Percentiles rank a stretch among this genome's conserved stretches.
Conservation (phyloP, 2,797 vertebrate species). For the Harpagifer antarcticus region DNA sequence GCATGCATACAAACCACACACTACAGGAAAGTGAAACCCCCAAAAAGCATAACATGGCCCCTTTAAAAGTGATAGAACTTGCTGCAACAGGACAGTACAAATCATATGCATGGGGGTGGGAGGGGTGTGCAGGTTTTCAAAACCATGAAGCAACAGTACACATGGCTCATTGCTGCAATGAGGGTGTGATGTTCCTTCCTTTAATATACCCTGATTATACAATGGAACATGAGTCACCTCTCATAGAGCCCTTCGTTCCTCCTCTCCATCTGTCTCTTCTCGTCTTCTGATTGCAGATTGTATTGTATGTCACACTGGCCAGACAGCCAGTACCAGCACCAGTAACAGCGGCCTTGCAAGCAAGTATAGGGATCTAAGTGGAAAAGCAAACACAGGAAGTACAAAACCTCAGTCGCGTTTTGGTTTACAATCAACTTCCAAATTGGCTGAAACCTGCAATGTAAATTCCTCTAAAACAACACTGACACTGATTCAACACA, state of each 20-base stretch:
- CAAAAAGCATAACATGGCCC: too few relatives aligned
- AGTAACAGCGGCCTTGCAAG: neutral
- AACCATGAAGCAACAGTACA: conserved; percentile 58
- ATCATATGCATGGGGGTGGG: conserved; percentile 29
- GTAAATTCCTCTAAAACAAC: conserved; percentile 2
- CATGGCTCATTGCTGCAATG: conserved; percentile 72
- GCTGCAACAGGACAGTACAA: conserved; percentile 16
- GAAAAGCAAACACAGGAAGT: conserved; percentile 33
- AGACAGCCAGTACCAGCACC: conserved; percentile 3
- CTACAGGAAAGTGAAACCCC: too few relatives aligned
- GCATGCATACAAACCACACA: too few relatives aligned
- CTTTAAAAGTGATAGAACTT: neutral
- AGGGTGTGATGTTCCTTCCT: conserved; percentile 85
- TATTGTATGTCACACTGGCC: conserved; percentile 8
- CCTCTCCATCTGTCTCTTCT: conserved; percentile 70
- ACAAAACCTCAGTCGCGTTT: conserved; percentile 22
- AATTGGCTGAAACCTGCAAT: conserved; percentile 6
- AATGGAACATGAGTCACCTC: conserved; percentile 78
- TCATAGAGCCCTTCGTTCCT: conserved; percentile 63
- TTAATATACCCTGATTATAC: conserved; percentile 81
- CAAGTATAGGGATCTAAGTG: conserved; percentile 8
- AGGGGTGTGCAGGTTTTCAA: conserved; percentile 51
- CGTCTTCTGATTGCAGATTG: conserved; percentile 44
- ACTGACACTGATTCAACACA: neutral
- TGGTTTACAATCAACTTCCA: conserved; percentile 1